Evolutionary conservation across 2,888 invertebrate species (phyloP).

Genomic region (Gandaritis pyraliata): DNA sequence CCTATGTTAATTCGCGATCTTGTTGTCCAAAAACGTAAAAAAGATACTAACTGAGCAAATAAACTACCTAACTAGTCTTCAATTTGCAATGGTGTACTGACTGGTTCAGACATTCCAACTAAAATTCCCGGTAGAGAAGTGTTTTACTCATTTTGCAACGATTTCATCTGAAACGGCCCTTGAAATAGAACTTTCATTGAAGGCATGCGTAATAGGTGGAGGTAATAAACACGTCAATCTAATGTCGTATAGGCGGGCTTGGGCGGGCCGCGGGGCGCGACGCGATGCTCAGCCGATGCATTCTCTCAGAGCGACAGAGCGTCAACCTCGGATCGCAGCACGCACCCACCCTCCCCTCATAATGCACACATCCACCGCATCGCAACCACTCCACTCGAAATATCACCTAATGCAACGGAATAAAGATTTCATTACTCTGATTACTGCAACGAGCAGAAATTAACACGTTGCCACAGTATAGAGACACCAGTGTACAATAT

Average conservation of each 20-base stretch:
- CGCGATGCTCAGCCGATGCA: constrained; percentile 66
- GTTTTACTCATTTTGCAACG: constrained; percentile 28
- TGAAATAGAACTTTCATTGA: constrained; percentile 46
- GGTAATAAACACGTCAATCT: constrained; percentile 71
- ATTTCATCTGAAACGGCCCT: constrained; percentile 35
- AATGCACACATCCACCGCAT: constrained; percentile 44
- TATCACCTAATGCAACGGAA: constrained; percentile 54
- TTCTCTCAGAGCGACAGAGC: constrained; percentile 77
- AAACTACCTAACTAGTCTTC: background rate
- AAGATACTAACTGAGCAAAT: constrained; percentile 1
- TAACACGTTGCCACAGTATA: constrained; percentile 24
- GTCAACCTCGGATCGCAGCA: constrained; percentile 67
- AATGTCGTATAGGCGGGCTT: constrained; percentile 50
- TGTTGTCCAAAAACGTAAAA: background rate
- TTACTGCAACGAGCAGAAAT: constrained; percentile 38
- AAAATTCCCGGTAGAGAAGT: constrained; percentile 14
- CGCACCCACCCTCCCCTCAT: constrained; percentile 52
- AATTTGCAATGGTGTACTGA: constrained; percentile 4
- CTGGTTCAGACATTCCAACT: constrained; percentile 4
- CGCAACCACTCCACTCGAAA: constrained; percentile 32
- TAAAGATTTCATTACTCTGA: constrained; percentile 54
- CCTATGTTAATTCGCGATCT: background rate
- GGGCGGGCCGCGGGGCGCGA: constrained; percentile 44
- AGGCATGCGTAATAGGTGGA: constrained; percentile 44
- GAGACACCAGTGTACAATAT: background rate